Evolutionary conservation across 2,113 vertebrate species (phyloP).

Genomic region (Marmota monax): DNA sequence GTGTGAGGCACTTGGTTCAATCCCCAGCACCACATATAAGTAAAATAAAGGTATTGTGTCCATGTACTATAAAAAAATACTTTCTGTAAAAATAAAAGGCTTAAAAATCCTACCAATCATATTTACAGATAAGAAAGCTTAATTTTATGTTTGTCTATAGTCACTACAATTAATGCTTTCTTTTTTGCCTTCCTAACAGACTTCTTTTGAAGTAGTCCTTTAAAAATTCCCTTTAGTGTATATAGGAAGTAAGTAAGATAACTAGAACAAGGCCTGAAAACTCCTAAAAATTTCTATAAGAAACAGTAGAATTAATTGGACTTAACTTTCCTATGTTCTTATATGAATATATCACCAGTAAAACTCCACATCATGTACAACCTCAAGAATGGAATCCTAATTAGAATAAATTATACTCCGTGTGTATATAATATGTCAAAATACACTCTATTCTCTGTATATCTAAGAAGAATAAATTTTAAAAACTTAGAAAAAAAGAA

Average conservation of each 20-base stretch:
- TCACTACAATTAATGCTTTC: background rate
- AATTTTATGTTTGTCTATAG: constrained; percentile 29
- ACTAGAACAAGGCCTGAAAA: background rate
- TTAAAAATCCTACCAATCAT: background rate
- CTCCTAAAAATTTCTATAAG: background rate
- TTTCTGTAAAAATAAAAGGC: background rate
- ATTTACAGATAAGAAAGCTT: constrained; percentile 52
- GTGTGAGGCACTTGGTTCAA: no score
- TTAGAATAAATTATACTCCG: no score
- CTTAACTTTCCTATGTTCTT: no score
- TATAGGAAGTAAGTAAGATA: background rate
- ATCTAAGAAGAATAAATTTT: no score
- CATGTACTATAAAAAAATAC: no score
- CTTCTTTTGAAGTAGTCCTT: constrained; percentile 15
- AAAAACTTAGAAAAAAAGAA: background rate
- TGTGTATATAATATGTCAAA: no score
- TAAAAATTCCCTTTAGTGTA: background rate
- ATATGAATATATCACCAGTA: no score
- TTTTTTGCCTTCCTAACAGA: background rate
- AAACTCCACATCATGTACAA: no score
- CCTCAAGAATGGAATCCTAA: no score
- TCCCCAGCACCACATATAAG: no score
- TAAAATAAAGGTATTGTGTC: no score
- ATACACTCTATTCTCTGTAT: no score
- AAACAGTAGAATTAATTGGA: background rate